Evolutionary conservation across 2,888 invertebrate genomes (phyloP), one percentile per base, ranked within the genome.

Genomic region (Rotaria macrura): DNA sequence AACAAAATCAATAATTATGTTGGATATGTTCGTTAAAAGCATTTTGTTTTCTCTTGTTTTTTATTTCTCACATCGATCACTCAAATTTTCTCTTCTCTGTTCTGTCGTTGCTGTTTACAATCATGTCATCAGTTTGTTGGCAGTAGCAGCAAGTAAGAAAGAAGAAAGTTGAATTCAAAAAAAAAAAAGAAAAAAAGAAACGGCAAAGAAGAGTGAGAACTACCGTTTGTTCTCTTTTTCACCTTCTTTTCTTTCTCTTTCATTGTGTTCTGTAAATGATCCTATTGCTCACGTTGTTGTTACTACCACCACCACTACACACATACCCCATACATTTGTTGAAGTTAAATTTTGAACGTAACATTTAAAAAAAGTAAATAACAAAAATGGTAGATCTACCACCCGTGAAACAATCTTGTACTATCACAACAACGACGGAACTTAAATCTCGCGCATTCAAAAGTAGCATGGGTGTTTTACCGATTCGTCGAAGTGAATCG

Each of bases 391-490:
- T 65, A 34, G 65, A 65, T 34, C 25, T 34, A 34, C 65, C 65
- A 65, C 17, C 65, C 3, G 34, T 34, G 12, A 65, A 65, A 65
- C 74, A 79, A 38, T 79, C 74, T 0, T 43, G 43, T 43, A 20
- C 29, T 14, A 38, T 43, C 0, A 43, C 38, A 1, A 79, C 74
- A 3, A 79, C 74, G 2, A 43, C 12, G 29, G 85, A 85, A 38
- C 29, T 85, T 17, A 57, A 57, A 55, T 65, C 83, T 20, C 43
- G 83, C n/a, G 43, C 47, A 7, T 23, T 57, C 34, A 83, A 85
- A 29, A 79, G 85, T 23, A 85, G 55, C 0, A n/a, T 79, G 10
- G 85, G 83, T 49, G 85, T 83, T 25, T 12, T 84, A 9, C 85
- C 85, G 0, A 47, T 83, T 6, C 85, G 65, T 12, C 57, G 49